A percentile compares a stretch with the other conserved stretches of the same genome.
Evolutionary conservation across 2,113 vertebrate species (phyloP).

Genomic region (Lampris incognitus): DNA sequence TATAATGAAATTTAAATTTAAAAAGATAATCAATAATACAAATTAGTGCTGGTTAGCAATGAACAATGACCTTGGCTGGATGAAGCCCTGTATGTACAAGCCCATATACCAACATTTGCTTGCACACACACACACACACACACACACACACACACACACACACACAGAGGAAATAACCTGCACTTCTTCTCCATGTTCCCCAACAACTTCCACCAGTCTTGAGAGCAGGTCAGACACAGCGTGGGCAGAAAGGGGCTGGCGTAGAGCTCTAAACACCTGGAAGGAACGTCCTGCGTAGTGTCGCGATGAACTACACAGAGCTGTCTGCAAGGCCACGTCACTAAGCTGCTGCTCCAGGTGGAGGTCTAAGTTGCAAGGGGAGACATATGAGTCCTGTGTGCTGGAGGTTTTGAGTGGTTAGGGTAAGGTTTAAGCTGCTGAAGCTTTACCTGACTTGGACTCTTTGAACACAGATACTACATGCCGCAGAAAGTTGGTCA

Average conservation of each 20-base stretch:
- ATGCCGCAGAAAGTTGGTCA: conserved; percentile 93
- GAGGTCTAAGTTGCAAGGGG: conserved; percentile 81
- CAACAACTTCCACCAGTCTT: conserved; percentile 92
- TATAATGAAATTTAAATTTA: too few relatives aligned
- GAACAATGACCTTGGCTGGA: too few relatives aligned
- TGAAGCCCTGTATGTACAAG: too few relatives aligned
- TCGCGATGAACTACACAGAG: conserved; percentile 94
- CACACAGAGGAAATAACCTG: conserved; percentile 74
- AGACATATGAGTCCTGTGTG: background rate
- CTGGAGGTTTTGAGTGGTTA: background rate
- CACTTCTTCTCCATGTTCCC: conserved; percentile 93
- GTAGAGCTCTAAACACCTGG: conserved; percentile 94
- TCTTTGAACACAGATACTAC: conserved; percentile 97
- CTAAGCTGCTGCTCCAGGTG: conserved; percentile 95
- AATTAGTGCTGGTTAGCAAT: too few relatives aligned
- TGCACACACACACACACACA: conserved; percentile 32
- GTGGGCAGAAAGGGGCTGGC: conserved; percentile 91
- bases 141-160: conserved; percentile 22
- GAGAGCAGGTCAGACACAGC: conserved; percentile 93
- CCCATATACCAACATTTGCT: too few relatives aligned
- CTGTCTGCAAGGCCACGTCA: conserved; percentile 93
- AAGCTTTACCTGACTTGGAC: conserved; percentile 90
- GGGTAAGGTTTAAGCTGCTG: background rate
- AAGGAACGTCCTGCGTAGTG: conserved; percentile 97
- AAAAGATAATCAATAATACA: too few relatives aligned